These are phyloP conservation scores for Gymnarchus niloticus DNA, from an alignment of 2,113 vertebrate genomes.

Conservation along the genomic window DNA sequence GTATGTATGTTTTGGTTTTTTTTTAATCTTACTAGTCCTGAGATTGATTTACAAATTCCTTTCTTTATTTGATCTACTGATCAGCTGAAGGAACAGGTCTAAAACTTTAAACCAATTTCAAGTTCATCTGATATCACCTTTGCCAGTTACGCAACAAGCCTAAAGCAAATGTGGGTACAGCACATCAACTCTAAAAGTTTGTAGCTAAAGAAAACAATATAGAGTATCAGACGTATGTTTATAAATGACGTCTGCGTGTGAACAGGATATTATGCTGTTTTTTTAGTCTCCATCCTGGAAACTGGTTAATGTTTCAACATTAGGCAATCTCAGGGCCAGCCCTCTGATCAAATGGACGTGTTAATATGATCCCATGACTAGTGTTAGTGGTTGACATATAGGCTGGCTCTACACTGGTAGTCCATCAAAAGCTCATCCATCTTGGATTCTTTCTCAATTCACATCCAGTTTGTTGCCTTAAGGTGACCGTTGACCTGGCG, in stretches of 20 bases:
- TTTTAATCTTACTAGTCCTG: background rate
- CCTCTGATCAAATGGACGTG: background rate
- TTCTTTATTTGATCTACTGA: too few relatives aligned
- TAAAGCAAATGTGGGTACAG: background rate
- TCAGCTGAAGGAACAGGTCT: background rate
- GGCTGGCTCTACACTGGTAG: background rate
- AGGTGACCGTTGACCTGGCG: background rate
- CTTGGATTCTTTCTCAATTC: slow-evolving; percentile 32
- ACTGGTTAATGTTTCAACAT: too few relatives aligned
- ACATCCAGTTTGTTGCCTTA: slow-evolving; percentile 25
- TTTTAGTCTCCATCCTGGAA: background rate
- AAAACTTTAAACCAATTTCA: background rate
- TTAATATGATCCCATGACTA: background rate
- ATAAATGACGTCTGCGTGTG: background rate
- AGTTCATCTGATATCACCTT: background rate
- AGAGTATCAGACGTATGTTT: background rate
- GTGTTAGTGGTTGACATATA: background rate
- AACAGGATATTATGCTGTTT: background rate
- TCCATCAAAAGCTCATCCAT: slow-evolving; percentile 34
- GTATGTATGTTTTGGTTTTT: background rate
- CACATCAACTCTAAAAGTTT: too few relatives aligned
- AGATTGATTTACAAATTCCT: too few relatives aligned
- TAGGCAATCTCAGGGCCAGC: background rate
- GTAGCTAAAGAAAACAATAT: background rate
- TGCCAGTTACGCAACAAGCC: background rate